Conservation (phyloP, 2,888 invertebrate genomes). For the Hecatera dysodea region DNA sequence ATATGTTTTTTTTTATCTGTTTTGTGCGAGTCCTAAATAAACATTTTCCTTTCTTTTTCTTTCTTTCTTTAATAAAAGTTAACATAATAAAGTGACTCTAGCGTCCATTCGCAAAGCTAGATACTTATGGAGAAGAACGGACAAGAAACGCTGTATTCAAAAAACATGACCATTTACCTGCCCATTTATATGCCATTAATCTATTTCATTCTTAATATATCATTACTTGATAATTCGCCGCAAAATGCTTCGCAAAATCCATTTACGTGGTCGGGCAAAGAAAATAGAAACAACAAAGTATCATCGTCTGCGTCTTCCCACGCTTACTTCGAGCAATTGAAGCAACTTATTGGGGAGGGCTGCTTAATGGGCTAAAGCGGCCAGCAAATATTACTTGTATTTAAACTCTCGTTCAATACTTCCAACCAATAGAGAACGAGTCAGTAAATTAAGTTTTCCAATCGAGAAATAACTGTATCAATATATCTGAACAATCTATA, state of each 20-base stretch:
- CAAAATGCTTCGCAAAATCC: not conserved
- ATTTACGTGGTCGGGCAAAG: not conserved
- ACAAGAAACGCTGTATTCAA: too few relatives aligned
- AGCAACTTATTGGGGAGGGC: slow-evolving; percentile 32
- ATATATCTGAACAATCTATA: not conserved
- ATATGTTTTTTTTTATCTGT: too few relatives aligned
- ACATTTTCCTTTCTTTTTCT: too few relatives aligned
- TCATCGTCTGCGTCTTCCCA: slow-evolving; percentile 31
- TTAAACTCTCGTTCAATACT: slow-evolving; percentile 2
- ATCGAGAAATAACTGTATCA: not conserved
- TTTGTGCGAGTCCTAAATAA: too few relatives aligned
- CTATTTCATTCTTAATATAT: too few relatives aligned
- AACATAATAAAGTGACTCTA: too few relatives aligned
- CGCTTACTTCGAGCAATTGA: slow-evolving; percentile 45
- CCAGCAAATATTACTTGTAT: slow-evolving; percentile 9
- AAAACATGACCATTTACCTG: too few relatives aligned
- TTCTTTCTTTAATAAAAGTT: too few relatives aligned
- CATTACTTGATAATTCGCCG: not conserved
- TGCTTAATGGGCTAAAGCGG: slow-evolving; percentile 14
- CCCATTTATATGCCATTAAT: too few relatives aligned
- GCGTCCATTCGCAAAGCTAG: too few relatives aligned
- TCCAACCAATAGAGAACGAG: not conserved
- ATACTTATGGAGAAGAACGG: too few relatives aligned
- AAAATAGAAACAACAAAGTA: slow-evolving; percentile 27
- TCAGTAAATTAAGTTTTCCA: slow-evolving; percentile 14